Evolutionary conservation across 2,888 invertebrate genomes (phyloP).

Genomic region (Torymus tubicola): DNA sequence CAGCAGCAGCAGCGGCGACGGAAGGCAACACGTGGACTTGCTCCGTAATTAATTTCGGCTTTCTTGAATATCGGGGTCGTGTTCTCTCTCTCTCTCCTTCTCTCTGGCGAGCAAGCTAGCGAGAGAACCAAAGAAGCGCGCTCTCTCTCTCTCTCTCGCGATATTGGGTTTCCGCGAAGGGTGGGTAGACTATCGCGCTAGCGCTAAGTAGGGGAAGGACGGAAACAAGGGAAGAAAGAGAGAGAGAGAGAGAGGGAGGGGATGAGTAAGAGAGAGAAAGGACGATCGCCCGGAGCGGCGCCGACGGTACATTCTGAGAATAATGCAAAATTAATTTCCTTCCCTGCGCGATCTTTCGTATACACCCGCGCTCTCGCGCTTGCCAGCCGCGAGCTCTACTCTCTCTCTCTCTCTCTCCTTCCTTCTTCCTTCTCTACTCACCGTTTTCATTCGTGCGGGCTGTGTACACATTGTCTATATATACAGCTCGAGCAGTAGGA

Average conservation of each 20-base stretch:
- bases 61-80: constrained; percentile 58
- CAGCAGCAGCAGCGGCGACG: constrained; percentile 3
- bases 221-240: constrained; percentile 14
- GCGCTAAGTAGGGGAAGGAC: constrained; percentile 41
- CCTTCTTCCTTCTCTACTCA: too few species aligned
- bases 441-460: neutral
- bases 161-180: constrained; percentile 55
- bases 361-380: too few species aligned
- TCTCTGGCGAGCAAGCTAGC: neutral
- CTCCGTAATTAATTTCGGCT: constrained; percentile 59
- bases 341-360: neutral
- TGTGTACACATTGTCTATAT: neutral
- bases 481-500: neutral
- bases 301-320: constrained; percentile 53
- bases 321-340: constrained; percentile 60
- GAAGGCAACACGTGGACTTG: constrained; percentile 58
- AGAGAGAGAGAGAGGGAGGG: neutral
- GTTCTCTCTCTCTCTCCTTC: constrained; percentile 23
- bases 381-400: neutral
- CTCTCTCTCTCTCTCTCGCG: constrained; percentile 24
- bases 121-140: constrained; percentile 20
- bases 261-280: neutral
- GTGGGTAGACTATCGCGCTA: constrained; percentile 39
- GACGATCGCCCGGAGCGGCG: constrained; percentile 49
- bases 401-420: neutral